Percentiles rank a stretch among this genome's conserved stretches.
These are phyloP conservation scores for Rhinopomastus cyanomelas DNA, from an alignment of 2,113 vertebrate species.

Conservation along the genomic window DNA sequence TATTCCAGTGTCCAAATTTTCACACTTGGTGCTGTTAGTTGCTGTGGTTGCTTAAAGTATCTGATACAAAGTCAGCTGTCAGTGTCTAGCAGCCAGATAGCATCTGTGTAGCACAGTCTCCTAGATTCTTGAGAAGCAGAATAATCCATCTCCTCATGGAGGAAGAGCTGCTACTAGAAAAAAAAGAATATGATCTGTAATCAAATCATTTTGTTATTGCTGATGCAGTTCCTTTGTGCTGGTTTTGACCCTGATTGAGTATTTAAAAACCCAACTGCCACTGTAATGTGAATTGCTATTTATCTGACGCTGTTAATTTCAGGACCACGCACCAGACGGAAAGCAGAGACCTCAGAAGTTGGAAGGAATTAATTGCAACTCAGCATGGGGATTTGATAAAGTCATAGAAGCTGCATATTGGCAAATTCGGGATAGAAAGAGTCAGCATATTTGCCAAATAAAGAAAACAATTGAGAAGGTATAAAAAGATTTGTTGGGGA, in stretches of 20 bases:
- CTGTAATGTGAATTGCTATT: background rate
- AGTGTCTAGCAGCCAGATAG: background rate
- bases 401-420: background rate
- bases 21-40: background rate
- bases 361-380: background rate
- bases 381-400: background rate
- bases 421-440: background rate
- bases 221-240: background rate
- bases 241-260: background rate
- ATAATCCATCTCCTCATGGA: background rate
- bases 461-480: background rate
- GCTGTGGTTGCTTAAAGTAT: background rate
- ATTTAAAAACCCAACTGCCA: background rate
- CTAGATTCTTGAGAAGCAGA: background rate
- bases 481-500: background rate
- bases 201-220: background rate
- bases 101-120: fast-evolving
- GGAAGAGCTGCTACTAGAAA: background rate
- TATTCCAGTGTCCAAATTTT: background rate
- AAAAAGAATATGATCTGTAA: background rate
- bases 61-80: background rate
- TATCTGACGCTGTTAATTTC: background rate
- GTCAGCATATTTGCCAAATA: background rate
- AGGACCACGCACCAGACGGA: background rate
- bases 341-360: background rate